phyloP scores from a whole-genome alignment of 2,797 vertebrate genomes.

The Amblyraja radiata region DNA sequence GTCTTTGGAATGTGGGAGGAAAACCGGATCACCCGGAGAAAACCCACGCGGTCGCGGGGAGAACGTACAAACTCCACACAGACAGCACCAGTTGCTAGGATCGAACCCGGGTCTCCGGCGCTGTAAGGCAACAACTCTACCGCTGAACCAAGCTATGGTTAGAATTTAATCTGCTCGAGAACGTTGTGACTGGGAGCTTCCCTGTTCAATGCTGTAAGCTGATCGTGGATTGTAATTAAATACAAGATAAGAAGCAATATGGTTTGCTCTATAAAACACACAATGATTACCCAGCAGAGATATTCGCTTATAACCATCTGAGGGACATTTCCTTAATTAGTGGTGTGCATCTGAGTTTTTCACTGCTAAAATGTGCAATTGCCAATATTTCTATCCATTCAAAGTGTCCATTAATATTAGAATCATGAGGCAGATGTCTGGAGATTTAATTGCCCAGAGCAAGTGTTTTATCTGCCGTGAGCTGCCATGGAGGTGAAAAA shows the following conservation, averaged over 20 bases:
- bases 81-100: too few species aligned
- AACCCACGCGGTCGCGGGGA: too few species aligned
- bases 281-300: not conserved
- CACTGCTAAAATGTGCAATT: not conserved
- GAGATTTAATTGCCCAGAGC: too few species aligned
- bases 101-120: too few species aligned
- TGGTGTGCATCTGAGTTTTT: not conserved
- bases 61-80: too few species aligned
- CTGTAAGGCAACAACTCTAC: too few species aligned
- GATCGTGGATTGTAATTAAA: not conserved
- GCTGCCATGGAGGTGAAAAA: too few species aligned
- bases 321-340: slow-evolving; percentile 16
- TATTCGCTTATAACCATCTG: not conserved
- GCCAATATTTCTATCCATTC: not conserved
- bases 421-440: too few species aligned
- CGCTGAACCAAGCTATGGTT: not conserved
- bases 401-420: not conserved
- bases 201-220: not conserved
- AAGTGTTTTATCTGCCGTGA: too few species aligned
- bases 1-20: too few species aligned
- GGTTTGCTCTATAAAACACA: not conserved
- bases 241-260: not conserved
- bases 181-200: not conserved
- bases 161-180: not conserved
- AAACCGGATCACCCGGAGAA: too few species aligned